Conservation (phyloP, 2,888 invertebrate genomes). For the Limnephilus lunatus region DNA sequence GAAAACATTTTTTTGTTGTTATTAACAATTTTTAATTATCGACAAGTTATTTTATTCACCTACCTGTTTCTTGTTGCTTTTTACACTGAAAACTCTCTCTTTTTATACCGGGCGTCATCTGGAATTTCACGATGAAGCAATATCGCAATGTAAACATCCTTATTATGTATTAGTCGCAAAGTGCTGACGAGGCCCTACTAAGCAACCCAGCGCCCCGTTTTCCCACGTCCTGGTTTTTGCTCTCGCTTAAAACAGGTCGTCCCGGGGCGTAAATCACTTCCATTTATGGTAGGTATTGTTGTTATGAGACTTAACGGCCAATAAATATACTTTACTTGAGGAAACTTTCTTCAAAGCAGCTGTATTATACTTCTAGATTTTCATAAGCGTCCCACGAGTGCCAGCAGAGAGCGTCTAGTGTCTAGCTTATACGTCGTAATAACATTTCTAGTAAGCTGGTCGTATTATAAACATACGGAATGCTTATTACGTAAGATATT, state of each 20-base stretch:
- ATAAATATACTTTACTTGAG: constrained; percentile 53
- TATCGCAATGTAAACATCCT: neutral
- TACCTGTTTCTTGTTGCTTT: neutral
- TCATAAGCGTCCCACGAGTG: constrained; percentile 9
- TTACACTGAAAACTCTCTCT: neutral
- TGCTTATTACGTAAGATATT: no score
- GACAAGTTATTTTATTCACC: no score
- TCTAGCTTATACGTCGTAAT: neutral
- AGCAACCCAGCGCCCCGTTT: neutral
- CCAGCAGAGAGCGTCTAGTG: neutral
- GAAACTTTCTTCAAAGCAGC: constrained; percentile 54
- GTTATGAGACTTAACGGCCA: constrained; percentile 55
- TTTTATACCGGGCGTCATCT: neutral
- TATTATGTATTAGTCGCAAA: neutral
- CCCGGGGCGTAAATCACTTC: constrained; percentile 55
- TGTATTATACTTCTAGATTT: constrained; percentile 3
- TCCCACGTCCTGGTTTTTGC: constrained; percentile 16
- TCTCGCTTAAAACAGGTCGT: constrained; percentile 47
- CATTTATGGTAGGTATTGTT: constrained; percentile 58
- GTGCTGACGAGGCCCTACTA: neutral
- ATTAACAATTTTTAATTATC: no score
- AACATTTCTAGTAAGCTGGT: neutral
- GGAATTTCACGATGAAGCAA: neutral
- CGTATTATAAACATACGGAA: neutral
- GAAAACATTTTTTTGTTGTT: no score